Percentiles rank a stretch among this genome's conserved stretches.
Evolutionary conservation across 2,797 vertebrate genomes (phyloP).

Genomic region (Melanotaenia parkinsoni): DNA sequence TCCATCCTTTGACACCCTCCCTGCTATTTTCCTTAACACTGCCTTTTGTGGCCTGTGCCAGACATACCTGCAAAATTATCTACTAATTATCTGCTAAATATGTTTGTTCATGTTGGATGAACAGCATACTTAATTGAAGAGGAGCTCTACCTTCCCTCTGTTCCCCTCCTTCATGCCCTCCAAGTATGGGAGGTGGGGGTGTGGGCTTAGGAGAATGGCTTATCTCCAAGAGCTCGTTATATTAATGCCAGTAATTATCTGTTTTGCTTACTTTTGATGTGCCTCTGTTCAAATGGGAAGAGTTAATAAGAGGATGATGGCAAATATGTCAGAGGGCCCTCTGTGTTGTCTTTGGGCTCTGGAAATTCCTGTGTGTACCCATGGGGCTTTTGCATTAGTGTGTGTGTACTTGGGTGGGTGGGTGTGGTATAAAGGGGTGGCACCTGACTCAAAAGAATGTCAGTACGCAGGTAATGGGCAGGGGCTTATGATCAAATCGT

Average conservation of each 20-base stretch:
- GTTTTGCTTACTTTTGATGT: conserved; percentile 87
- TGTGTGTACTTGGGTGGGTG: conserved; percentile 8
- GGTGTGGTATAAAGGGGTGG: conserved; percentile 48
- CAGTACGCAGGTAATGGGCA: conserved; percentile 72
- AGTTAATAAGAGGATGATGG: conserved; percentile 82
- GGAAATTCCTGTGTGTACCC: conserved; percentile 70
- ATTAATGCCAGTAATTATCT: conserved; percentile 91
- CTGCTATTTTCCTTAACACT: conserved; percentile 81
- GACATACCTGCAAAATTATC: conserved; percentile 89
- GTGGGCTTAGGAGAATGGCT: conserved; percentile 83
- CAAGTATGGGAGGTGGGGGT: conserved; percentile 50
- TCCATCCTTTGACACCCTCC: conserved; percentile 71
- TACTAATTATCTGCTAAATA: conserved; percentile 92
- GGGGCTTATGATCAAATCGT: conserved; percentile 77
- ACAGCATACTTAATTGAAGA: conserved; percentile 87
- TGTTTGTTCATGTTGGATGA: conserved; percentile 88
- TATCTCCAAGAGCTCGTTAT: conserved; percentile 88
- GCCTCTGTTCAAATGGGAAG: conserved; percentile 80
- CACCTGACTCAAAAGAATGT: conserved; percentile 64
- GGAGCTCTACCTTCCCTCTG: conserved; percentile 67
- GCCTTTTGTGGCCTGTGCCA: conserved; percentile 83
- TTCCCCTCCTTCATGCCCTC: conserved; percentile 65
- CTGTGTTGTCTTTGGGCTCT: conserved; percentile 75
- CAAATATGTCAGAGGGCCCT: conserved; percentile 78
- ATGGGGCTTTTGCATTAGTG: conserved; percentile 33